Evolutionary conservation across 2,113 vertebrate species (phyloP), one percentile per base, ranked within the genome.

Genomic region (Pluvianellus socialis): DNA sequence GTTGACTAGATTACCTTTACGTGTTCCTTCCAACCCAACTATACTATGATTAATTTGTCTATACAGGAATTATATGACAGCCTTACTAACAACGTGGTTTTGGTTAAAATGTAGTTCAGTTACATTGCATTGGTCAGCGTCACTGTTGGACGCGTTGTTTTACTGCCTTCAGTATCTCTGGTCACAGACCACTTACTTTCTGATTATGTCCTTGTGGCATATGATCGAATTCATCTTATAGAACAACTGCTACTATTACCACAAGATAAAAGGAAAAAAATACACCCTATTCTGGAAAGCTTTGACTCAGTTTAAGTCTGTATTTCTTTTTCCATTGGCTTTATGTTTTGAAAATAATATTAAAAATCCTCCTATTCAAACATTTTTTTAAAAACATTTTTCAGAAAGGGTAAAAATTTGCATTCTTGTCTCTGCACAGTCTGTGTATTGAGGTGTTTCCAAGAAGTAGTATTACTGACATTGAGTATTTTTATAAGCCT

Each of bases 81-180:
- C 55, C 63, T 76, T 55, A 26, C 8, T 67, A 28, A 26, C 13
- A 23, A 44, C 40, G 6, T 77, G 13, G 2, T 28, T 94, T 91
- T 66, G 5, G 3, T 89, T 58, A 79, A 81, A 84, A 71, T 42
- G 20, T 9, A n/a, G 9, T 40, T 71, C 14, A 40, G 14, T 32
- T 86, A 14, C 11, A 8, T 63, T 75, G 62, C 32, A 10, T 38
- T 40, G 10, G 21, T 55, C 56, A 42, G 10, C 0, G 0, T 68
- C 2, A 2, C 28, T 62, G 6, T 6, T 63, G 28, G 17, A 35
- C 4, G 10, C 5, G 1, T 47, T 84, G 24, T 62, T 75, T 35
- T 61, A 13, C 35, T 55, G 52, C 18, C 13, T 65, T 6, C 8
- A 28, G 24, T 56, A 22, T 22, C 28, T 65, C 35, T 75, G 56